Evolutionary conservation across 2,888 invertebrate species (phyloP).

Genomic region (Diloba caeruleocephala): DNA sequence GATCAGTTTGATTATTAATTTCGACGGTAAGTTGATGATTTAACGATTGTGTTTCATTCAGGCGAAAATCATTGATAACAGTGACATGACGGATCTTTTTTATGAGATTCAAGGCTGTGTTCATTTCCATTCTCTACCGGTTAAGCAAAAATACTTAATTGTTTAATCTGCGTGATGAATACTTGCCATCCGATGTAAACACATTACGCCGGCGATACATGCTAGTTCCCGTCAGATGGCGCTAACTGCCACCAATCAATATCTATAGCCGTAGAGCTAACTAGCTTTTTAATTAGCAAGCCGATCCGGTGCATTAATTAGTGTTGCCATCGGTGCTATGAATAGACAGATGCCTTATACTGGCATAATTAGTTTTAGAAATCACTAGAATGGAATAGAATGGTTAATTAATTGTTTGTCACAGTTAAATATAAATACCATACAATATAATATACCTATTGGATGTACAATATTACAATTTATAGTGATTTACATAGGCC

Average conservation of each 20-base stretch:
- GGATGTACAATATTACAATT: too few relatives aligned
- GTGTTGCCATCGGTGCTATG: constrained; percentile 24
- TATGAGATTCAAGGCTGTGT: constrained; percentile 26
- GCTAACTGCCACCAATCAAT: constrained; percentile 36
- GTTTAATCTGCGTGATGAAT: constrained; percentile 29
- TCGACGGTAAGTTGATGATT: too few relatives aligned
- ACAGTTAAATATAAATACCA: too few relatives aligned
- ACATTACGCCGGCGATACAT: constrained; percentile 12
- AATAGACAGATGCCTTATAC: constrained; percentile 11
- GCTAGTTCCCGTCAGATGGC: constrained; percentile 31
- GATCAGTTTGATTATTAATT: too few relatives aligned
- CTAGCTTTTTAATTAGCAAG: constrained; percentile 45
- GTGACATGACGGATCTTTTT: constrained; percentile 20
- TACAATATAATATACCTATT: too few relatives aligned
- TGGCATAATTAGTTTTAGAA: constrained; percentile 31
- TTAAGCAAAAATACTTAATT: constrained; percentile 33
- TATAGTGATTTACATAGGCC: too few relatives aligned
- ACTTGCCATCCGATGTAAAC: constrained; percentile 16
- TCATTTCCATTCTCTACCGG: constrained; percentile 20
- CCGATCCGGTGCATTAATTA: constrained; percentile 38
- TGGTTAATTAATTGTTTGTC: too few relatives aligned
- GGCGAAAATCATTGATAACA: constrained; percentile 18
- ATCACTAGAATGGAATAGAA: too few relatives aligned
- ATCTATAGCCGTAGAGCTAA: constrained; percentile 24
- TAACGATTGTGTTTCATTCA: too few relatives aligned